phyloP scores from a whole-genome alignment of 1,140 invertebrate genomes.

The Euborellia annulipes region DNA sequence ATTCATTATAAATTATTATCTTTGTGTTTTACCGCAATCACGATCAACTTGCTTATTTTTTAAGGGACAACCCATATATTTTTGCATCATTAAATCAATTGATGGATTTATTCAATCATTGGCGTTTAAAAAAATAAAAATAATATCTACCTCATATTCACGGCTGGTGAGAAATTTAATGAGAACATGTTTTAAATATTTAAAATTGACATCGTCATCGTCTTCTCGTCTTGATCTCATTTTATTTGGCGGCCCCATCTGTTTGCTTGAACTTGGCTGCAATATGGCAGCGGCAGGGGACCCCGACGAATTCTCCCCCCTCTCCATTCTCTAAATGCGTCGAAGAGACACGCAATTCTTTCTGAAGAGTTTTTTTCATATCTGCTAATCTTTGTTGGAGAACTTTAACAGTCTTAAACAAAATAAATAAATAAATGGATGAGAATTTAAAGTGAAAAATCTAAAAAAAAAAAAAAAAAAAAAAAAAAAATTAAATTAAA shows the following conservation, averaged over 20 bases:
- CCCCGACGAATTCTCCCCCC: neutral
- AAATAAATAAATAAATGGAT: slow-evolving; percentile 9
- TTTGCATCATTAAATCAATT: too few species aligned
- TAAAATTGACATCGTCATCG: slow-evolving; percentile 64
- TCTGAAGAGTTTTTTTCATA: slow-evolving; percentile 80
- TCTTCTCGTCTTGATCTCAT: slow-evolving; percentile 22
- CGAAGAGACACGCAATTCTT: slow-evolving; percentile 48
- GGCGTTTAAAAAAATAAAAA: too few species aligned
- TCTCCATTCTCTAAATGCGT: too few species aligned
- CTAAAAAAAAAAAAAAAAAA: too few species aligned
- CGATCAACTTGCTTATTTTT: neutral
- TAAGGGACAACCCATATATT: too few species aligned
- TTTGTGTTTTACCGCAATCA: too few species aligned
- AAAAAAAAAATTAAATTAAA: too few species aligned
- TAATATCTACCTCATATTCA: slow-evolving; percentile 48
- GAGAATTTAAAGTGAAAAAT: too few species aligned
- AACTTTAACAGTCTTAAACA: slow-evolving; percentile 64
- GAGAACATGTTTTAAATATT: slow-evolving; percentile 83
- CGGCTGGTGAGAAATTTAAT: slow-evolving; percentile 81
- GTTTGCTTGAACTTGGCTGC: slow-evolving; percentile 35
- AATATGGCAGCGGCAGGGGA: slow-evolving; percentile 27
- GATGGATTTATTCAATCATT: too few species aligned
- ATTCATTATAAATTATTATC: too few species aligned
- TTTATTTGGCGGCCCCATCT: slow-evolving; percentile 29
- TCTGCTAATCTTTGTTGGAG: slow-evolving; percentile 72